These are phyloP conservation scores for Apostichopus japonicus DNA, from an alignment of 35 echinoderm and acorn worm genomes.

Conservation along the genomic window DNA sequence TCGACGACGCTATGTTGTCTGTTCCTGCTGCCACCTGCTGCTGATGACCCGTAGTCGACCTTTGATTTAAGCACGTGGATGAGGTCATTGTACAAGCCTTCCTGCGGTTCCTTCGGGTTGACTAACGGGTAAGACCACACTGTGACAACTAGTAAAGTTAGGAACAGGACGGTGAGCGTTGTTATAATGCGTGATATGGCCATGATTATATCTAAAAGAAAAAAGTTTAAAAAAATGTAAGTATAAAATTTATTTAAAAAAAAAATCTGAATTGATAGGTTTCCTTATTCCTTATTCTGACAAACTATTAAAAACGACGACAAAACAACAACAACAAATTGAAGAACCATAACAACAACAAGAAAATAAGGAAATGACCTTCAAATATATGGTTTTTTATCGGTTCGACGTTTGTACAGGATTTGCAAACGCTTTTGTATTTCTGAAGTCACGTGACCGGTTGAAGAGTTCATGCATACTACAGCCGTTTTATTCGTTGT, in stretches of 20 bases:
- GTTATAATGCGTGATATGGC: conserved; percentile 27
- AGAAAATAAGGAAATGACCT: too few species aligned
- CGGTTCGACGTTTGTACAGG: background rate
- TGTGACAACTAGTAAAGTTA: conserved; percentile 47
- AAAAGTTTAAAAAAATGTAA: background rate
- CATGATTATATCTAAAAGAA: background rate
- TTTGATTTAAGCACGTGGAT: conserved; percentile 24
- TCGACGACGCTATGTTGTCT: background rate
- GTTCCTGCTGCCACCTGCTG: background rate
- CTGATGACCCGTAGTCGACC: background rate
- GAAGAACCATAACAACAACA: too few species aligned
- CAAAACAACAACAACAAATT: too few species aligned
- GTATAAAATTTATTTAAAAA: too few species aligned
- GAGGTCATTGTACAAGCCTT: conserved; percentile 44
- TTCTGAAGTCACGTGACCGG: background rate
- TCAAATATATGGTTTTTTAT: background rate
- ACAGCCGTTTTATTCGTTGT: too few species aligned
- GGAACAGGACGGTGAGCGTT: conserved; percentile 19
- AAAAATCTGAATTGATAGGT: too few species aligned
- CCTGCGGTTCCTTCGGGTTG: conserved; percentile 18
- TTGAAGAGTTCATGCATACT: too few species aligned
- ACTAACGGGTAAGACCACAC: conserved; percentile 45
- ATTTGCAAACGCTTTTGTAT: background rate
- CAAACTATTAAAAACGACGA: too few species aligned
- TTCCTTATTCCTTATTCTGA: too few species aligned